Evolutionary conservation across 2,113 vertebrate genomes (phyloP).

Genomic region (Bucco capensis): DNA sequence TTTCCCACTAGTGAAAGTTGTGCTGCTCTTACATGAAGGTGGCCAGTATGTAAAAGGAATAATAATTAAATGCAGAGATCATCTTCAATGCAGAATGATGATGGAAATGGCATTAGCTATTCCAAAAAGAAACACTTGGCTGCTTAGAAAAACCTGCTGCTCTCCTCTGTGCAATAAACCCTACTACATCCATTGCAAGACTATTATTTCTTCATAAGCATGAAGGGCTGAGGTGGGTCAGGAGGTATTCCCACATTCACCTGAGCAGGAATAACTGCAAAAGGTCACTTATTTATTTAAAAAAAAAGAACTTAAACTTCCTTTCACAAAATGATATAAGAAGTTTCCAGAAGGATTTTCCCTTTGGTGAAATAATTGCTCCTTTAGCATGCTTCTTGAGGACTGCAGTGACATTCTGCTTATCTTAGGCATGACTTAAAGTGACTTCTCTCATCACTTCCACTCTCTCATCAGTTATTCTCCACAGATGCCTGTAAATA

Average conservation of each 20-base stretch:
- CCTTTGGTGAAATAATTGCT: background rate
- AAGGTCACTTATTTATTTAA: background rate
- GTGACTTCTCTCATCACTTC: background rate
- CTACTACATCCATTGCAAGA: background rate
- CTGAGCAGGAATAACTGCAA: background rate
- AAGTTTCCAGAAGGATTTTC: background rate
- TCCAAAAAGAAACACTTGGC: conserved; percentile 13
- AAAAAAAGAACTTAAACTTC: background rate
- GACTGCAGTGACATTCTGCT: background rate
- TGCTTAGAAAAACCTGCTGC: background rate
- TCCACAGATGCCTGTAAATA: background rate
- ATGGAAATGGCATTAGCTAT: background rate
- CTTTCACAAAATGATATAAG: background rate
- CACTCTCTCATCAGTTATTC: background rate
- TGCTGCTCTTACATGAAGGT: background rate
- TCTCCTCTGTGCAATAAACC: background rate
- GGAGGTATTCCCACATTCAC: background rate
- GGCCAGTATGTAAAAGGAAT: conserved; percentile 28
- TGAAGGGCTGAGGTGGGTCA: background rate
- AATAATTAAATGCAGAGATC: conserved; percentile 6
- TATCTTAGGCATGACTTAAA: background rate
- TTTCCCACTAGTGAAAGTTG: conserved; percentile 29
- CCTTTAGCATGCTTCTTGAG: background rate
- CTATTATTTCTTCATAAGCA: background rate
- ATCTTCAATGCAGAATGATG: background rate